phyloP scores from a whole-genome alignment of 2,113 vertebrate genomes.

The Calidris pygmaea region DNA sequence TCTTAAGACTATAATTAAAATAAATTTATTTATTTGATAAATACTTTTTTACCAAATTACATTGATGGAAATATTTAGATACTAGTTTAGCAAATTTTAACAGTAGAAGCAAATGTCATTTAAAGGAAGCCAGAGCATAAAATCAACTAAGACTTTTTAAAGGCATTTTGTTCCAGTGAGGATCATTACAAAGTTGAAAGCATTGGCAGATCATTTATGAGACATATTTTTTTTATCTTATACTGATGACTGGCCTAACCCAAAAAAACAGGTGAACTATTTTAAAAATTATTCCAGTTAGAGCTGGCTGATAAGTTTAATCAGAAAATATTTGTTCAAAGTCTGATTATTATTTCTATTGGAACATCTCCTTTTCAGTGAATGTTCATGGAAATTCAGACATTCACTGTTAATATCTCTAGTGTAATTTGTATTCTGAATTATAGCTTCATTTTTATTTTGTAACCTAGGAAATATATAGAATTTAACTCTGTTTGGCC shows the following conservation, averaged over 20 bases:
- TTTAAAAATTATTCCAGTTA: neutral
- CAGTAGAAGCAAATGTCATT: neutral
- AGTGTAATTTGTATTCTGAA: neutral
- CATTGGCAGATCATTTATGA: neutral
- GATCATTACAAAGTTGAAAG: neutral
- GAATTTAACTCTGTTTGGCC: neutral
- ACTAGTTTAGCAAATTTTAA: neutral
- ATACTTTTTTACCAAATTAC: neutral
- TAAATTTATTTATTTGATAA: neutral
- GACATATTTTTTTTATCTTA: neutral
- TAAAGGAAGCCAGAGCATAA: neutral
- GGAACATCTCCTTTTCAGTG: neutral
- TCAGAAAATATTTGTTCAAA: neutral
- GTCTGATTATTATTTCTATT: neutral
- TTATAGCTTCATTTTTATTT: neutral
- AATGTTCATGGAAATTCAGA: neutral
- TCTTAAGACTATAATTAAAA: neutral
- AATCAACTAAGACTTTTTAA: neutral
- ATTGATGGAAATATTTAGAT: neutral
- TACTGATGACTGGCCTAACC: neutral
- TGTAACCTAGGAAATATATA: neutral
- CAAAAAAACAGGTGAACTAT: neutral
- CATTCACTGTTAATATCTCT: neutral
- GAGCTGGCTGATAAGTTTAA: neutral
- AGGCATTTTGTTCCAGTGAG: neutral